Conservation (phyloP, 2,113 vertebrate genomes). For the Guaruba guarouba region DNA sequence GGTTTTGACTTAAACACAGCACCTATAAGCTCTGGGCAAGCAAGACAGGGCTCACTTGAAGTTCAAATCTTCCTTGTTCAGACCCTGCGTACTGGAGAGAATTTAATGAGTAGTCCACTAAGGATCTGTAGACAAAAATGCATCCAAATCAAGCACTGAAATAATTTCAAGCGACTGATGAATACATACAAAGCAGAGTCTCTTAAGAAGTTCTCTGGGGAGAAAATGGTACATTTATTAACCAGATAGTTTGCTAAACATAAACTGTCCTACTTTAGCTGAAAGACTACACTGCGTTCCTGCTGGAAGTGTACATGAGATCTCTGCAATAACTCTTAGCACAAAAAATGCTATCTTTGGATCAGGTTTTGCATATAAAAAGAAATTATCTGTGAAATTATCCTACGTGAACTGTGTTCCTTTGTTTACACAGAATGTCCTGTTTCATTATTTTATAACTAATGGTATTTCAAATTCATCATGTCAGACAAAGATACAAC, state of each 20-base stretch:
- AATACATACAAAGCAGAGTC: not conserved
- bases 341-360: not conserved
- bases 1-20: not conserved
- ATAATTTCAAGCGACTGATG: not conserved
- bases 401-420: not conserved
- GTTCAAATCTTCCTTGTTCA: not conserved
- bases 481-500: not conserved
- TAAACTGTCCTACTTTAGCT: not conserved
- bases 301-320: rapidly evolving
- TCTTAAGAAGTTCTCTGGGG: not conserved
- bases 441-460: not conserved
- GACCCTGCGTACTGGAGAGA: not conserved
- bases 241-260: not conserved
- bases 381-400: not conserved
- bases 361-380: not conserved
- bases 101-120: not conserved
- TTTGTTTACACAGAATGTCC: not conserved
- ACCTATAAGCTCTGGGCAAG: not conserved
- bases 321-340: not conserved
- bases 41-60: not conserved
- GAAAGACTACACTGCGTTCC: not conserved
- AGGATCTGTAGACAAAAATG: not conserved
- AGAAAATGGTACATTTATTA: not conserved
- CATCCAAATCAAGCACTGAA: not conserved
- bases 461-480: not conserved